Conservation (phyloP, 2,888 invertebrate genomes). For the Poecilobothrus nobilitatus region DNA sequence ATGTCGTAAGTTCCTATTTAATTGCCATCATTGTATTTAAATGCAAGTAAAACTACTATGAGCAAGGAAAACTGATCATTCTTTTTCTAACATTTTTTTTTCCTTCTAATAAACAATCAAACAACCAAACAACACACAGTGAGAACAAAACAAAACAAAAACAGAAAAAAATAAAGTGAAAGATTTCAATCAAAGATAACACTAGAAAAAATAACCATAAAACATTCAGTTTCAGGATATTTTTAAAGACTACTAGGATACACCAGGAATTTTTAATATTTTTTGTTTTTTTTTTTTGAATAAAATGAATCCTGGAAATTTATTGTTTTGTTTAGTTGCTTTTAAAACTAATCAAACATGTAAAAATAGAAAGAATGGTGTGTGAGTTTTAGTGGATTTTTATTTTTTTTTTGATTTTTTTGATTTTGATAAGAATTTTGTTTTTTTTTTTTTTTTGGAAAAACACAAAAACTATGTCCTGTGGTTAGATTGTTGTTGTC, state of each 20-base stretch:
- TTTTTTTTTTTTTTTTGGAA: not conserved
- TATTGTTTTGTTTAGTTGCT: not conserved
- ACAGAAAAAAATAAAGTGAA: too few relatives aligned
- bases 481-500: slow-evolving; percentile 8
- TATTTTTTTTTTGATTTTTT: not conserved
- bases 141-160: too few relatives aligned
- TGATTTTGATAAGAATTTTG: not conserved
- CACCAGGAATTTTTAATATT: not conserved
- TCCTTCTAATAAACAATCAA: too few relatives aligned
- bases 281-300: not conserved
- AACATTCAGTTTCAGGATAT: not conserved
- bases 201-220: not conserved
- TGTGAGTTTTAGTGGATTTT: not conserved
- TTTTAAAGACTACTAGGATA: not conserved
- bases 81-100: too few relatives aligned
- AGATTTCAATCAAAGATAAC: too few relatives aligned
- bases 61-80: too few relatives aligned
- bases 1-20: too few relatives aligned
- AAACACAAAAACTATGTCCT: not conserved
- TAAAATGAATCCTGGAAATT: not conserved
- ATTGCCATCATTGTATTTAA: too few relatives aligned
- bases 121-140: too few relatives aligned
- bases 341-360: not conserved
- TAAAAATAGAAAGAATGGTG: not conserved
- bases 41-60: too few relatives aligned